Evolutionary conservation across 2,113 vertebrate species (phyloP), one percentile per base, ranked within the genome.

Genomic region (Herpetotheres cachinnans): DNA sequence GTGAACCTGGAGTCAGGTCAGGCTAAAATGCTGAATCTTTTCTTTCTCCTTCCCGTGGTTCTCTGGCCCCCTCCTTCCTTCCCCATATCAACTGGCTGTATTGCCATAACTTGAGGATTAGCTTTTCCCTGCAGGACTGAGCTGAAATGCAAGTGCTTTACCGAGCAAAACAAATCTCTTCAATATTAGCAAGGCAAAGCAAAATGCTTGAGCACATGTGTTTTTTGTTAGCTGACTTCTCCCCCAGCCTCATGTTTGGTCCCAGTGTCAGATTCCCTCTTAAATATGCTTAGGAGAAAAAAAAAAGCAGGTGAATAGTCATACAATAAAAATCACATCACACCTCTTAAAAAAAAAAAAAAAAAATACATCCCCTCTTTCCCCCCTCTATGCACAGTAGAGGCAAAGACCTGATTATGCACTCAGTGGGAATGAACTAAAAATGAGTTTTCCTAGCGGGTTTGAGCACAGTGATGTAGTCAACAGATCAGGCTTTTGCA

Each of bases 251-350:
- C 56, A 36, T n/a, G 49, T 63, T 95, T 91, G 72, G 91, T 94
- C 42, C 13, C 38, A 59, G 95, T 95, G 91, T 96, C 97, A 96
- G 84, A 91, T 97, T 94, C 88, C 91, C 89, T 92, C 92, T 95
- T 86, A 85, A 95, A 81, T 92, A 54, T 67, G 86, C 72, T 93
- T 91, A 92, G 94, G 76, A 93, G 96, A 94, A 96, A 92, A 94
- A 66, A 92, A 80, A 92, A 93, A 96, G 93, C 95, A 96, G 94
- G 97, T 96, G 97, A 97, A 92, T 95, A 96, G 83, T 95, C 88
- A 80, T 97, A 93, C 93, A 94, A 95, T 97, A 96, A 96, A 97
- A 97, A 98, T 98, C 96, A 97, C 79, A 80, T 96, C 91, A 83
- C 97, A 97, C 96, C 93, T 98, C 96, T 95, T 97, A 55, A 95